A percentile compares a stretch with the other conserved stretches of the same genome.
These are phyloP conservation scores for Sphaerophoria taeniata DNA, from an alignment of 2,888 invertebrate genomes.

Conservation along the genomic window DNA sequence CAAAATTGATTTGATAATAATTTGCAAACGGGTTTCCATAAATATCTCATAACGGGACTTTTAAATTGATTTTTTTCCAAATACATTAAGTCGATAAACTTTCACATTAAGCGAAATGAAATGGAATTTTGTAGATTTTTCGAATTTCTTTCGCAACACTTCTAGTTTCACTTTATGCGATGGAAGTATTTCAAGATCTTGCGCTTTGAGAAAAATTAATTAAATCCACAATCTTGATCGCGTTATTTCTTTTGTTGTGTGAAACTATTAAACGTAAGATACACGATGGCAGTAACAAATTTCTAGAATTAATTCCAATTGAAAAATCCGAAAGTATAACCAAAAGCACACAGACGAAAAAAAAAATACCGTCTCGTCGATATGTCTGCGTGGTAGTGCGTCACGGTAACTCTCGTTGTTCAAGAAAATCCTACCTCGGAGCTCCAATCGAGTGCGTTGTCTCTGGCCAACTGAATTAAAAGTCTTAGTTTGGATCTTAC, in stretches of 20 bases:
- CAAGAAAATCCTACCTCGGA: constrained; percentile 65
- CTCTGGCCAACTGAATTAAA: constrained; percentile 82
- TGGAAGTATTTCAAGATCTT: constrained; percentile 26
- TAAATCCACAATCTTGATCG: constrained; percentile 46
- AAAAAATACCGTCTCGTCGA: constrained; percentile 31
- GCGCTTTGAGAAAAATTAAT: constrained; percentile 38
- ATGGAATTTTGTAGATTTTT: constrained; percentile 48
- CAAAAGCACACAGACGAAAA: constrained; percentile 40
- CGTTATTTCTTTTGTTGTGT: constrained; percentile 17
- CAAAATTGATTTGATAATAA: background rate
- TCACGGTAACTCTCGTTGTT: constrained; percentile 21
- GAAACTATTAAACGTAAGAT: constrained; percentile 31
- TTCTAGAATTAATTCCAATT: constrained; percentile 41
- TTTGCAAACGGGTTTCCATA: constrained; percentile 30
- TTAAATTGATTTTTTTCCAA: constrained; percentile 5
- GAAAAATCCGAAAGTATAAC: constrained; percentile 60
- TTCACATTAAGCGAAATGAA: constrained; percentile 63
- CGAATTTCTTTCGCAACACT: constrained; percentile 48
- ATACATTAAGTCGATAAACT: constrained; percentile 46
- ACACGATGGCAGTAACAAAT: constrained; percentile 15
- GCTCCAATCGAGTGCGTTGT: constrained; percentile 82
- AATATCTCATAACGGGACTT: constrained; percentile 42
- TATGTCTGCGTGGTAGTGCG: constrained; percentile 50
- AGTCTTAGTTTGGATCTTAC: constrained; percentile 82
- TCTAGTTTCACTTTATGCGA: constrained; percentile 69